Base-by-base conservation (phyloP, 2,888 invertebrate genomes). In the Ophion costatus region DNA sequence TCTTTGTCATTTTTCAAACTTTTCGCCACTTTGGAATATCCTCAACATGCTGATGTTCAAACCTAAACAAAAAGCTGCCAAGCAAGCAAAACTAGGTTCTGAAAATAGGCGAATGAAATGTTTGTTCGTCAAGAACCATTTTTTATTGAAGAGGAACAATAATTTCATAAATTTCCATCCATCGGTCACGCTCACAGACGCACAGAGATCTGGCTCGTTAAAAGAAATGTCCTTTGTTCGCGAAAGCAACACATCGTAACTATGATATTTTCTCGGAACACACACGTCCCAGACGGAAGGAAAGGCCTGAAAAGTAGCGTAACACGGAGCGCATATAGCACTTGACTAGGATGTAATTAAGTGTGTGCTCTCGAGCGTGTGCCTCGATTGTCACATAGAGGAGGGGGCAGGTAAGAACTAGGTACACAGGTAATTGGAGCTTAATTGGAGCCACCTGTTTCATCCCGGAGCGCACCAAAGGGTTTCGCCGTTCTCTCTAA, bases 391-490 rank as follows among this genome's bases (percentile, higher is more conserved):
- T 84, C 87, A 86, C 88, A 80, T 76, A 71, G 45, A 63, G n/a
- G 22, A 17, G 57, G 57, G 80, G 82, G 80, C 85, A 88, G 88
- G 87, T 88, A 89, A 87, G 90, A 89, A 89, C 88, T 89, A 90
- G 89, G 89, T 87, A 89, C 84, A 88, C 90, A 88, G 88, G 86
- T 91, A 90, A 91, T 91, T 90, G 89, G 85, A 86, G 84, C 86
- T 87, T 91, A 90, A 90, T 91, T 91, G 89, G 79, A 86, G 85
- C 88, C 90, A 90, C 89, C 90, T 89, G 90, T 90, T 90, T 87
- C 86, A 70, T 85, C 80, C 83, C 83, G 64, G 56, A 78, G 56
- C 64, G n/a, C 66, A 75, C 82, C 86, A 85, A 85, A 89, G 85
- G 82, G 79, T 82, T 76, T 82, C 63, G 80, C 87, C 80, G 77